Evolutionary conservation across 2,113 vertebrate genomes (phyloP).

Genomic region (Merops nubicus): DNA sequence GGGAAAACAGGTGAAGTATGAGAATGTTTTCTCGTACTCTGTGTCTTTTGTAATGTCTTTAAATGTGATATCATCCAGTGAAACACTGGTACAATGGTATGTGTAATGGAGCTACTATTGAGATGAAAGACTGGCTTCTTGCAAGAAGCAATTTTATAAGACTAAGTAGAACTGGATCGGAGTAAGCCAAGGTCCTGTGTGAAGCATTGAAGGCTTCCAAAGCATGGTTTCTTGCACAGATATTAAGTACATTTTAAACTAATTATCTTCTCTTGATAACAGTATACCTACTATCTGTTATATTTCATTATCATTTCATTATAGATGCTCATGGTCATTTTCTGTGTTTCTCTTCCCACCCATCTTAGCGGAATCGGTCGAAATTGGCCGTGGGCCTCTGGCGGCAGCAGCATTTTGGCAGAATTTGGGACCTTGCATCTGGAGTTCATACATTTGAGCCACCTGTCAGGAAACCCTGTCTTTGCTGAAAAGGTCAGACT

Average conservation of each 20-base stretch:
- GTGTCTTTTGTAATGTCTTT: background rate
- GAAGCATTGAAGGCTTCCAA: background rate
- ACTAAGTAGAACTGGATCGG: background rate
- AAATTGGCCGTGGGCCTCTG: slow-evolving; percentile 98
- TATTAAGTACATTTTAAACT: background rate
- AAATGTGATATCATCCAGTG: background rate
- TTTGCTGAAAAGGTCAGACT: slow-evolving; percentile 93
- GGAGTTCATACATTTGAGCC: slow-evolving; percentile 94
- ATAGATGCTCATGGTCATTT: background rate
- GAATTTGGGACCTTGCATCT: slow-evolving; percentile 97
- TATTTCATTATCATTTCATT: background rate
- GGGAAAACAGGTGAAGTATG: background rate
- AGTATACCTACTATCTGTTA: background rate
- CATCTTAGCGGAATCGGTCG: slow-evolving; percentile 87
- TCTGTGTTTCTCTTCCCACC: background rate
- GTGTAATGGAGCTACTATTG: background rate
- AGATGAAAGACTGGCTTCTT: background rate
- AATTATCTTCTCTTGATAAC: background rate
- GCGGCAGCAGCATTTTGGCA: slow-evolving; percentile 97
- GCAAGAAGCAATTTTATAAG: background rate
- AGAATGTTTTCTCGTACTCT: background rate
- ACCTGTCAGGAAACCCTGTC: slow-evolving; percentile 90
- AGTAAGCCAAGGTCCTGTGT: background rate
- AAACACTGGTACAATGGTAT: background rate
- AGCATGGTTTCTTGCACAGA: background rate